Conservation (phyloP, 35 echinoderm and acorn worm genomes). For the Heliocidaris tuberculata region DNA sequence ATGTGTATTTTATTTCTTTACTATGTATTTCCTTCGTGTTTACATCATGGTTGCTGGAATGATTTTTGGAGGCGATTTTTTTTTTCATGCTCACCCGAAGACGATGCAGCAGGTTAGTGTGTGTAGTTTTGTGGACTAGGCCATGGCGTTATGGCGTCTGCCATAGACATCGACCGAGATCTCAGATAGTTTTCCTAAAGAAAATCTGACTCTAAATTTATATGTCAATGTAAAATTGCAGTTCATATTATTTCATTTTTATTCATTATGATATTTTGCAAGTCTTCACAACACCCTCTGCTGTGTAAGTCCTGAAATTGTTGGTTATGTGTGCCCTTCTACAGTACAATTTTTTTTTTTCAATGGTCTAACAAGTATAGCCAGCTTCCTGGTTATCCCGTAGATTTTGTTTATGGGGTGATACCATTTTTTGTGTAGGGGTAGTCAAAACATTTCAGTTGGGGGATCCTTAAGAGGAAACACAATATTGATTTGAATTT, state of each 20-base stretch:
- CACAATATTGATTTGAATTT: too few species aligned
- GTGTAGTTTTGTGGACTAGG: neutral
- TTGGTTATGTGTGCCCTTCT: neutral
- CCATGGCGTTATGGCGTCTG: neutral
- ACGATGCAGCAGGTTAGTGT: neutral
- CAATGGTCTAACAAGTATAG: neutral
- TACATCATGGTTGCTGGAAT: neutral
- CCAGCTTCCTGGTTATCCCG: conserved; percentile 38
- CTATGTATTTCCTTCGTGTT: neutral
- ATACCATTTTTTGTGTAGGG: conserved; percentile 39
- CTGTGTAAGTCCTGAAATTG: neutral
- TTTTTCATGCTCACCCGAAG: neutral
- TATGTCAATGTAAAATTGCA: neutral
- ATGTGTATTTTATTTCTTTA: neutral
- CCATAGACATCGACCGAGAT: neutral
- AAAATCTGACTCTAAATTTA: neutral
- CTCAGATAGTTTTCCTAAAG: neutral
- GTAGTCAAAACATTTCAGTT: neutral
- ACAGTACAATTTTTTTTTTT: neutral
- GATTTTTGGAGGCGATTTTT: neutral
- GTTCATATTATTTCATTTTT: neutral
- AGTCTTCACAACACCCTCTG: neutral
- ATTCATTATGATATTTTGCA: neutral
- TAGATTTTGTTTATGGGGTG: conserved; percentile 42
- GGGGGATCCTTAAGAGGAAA: neutral